Evolutionary conservation across 2,797 vertebrate species (phyloP).

Genomic region (Melanotaenia boesemani): DNA sequence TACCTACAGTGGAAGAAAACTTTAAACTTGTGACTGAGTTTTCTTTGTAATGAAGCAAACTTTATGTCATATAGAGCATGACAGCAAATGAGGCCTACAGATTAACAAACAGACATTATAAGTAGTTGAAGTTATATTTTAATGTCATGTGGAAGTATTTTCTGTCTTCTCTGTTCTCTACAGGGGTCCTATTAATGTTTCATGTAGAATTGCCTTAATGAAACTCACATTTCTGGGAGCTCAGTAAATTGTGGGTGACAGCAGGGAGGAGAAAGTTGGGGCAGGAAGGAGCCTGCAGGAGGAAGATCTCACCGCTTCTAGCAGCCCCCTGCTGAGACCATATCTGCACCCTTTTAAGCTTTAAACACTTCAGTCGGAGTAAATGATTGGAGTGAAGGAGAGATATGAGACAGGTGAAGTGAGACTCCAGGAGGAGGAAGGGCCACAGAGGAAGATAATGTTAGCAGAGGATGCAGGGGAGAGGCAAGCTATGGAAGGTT

Average conservation of each 20-base stretch:
- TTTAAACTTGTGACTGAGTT: neutral
- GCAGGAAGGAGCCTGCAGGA: constrained; percentile 43
- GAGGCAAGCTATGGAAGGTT: constrained; percentile 13
- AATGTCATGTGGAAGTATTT: constrained; percentile 21
- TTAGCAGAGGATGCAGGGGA: neutral
- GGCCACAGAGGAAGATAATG: constrained; percentile 6
- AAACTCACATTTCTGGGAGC: constrained; percentile 59
- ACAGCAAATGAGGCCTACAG: constrained; percentile 44
- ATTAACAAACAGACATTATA: constrained; percentile 20
- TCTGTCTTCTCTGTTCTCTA: constrained; percentile 40
- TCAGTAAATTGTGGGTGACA: constrained; percentile 59
- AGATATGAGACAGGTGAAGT: constrained; percentile 1
- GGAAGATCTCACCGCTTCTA: constrained; percentile 41
- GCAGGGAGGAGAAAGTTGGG: constrained; percentile 49
- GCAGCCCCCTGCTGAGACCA: constrained; percentile 46
- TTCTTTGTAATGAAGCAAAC: constrained; percentile 6
- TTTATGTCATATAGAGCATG: constrained; percentile 39
- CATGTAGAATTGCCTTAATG: constrained; percentile 28
- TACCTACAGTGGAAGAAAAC: too few species aligned
- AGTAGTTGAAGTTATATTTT: neutral
- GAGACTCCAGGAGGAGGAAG: neutral
- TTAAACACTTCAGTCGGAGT: constrained; percentile 18
- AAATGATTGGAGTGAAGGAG: neutral
- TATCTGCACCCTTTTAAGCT: constrained; percentile 51
- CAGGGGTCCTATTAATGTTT: constrained; percentile 57